phyloP scores from a whole-genome alignment of 2,113 vertebrate genomes.

The Cyprinodon tularosa region DNA sequence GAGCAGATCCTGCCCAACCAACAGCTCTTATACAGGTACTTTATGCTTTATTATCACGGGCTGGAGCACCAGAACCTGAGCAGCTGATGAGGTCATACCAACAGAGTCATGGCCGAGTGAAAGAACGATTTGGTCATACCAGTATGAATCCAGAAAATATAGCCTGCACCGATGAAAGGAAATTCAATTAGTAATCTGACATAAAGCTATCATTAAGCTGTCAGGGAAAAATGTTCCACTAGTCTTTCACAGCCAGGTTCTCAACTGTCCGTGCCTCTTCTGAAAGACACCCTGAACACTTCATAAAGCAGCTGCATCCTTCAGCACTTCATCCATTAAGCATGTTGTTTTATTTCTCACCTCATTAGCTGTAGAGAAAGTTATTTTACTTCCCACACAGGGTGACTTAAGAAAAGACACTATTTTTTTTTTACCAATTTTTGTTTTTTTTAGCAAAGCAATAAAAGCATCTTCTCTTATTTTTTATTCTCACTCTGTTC shows the following conservation, averaged over 20 bases:
- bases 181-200: conserved; percentile 70
- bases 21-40: conserved; percentile 92
- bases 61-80: neutral
- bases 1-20: conserved; percentile 96
- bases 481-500: conserved; percentile 23
- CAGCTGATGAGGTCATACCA: neutral
- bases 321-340: conserved; percentile 5
- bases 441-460: neutral
- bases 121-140: conserved; percentile 24
- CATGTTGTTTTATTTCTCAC: conserved; percentile 22
- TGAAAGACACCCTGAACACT: conserved; percentile 36
- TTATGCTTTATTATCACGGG: too few species aligned
- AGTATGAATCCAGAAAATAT: conserved; percentile 40
- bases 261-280: conserved; percentile 53
- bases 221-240: conserved; percentile 71
- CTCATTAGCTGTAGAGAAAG: conserved; percentile 31
- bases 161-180: conserved; percentile 60
- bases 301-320: conserved; percentile 38
- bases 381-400: neutral
- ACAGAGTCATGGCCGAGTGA: conserved; percentile 14
- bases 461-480: conserved; percentile 14
- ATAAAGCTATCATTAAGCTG: conserved; percentile 71
- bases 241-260: conserved; percentile 53
- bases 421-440: neutral
- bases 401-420: neutral